phyloP scores from a whole-genome alignment of 2,888 invertebrate species.

The Drosophila peninsularis region DNA sequence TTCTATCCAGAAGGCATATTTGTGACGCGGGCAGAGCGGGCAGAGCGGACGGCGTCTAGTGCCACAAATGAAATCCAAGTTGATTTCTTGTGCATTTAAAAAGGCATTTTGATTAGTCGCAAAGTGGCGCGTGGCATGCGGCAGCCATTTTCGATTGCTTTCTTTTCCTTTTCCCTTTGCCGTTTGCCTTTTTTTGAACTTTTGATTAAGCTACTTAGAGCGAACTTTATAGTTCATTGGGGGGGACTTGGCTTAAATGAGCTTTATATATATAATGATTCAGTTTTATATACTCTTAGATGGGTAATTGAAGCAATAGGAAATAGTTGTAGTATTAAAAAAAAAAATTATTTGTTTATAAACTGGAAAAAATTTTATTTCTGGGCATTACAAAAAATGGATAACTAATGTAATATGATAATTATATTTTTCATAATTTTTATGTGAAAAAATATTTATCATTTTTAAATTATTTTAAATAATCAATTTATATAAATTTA shows the following conservation, averaged over 20 bases:
- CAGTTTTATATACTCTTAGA: background rate
- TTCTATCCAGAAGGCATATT: conserved; percentile 48
- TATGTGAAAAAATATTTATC: too few relatives aligned
- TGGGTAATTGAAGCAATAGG: background rate
- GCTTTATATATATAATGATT: background rate
- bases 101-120: conserved; percentile 79
- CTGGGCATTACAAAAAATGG: too few relatives aligned
- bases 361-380: too few relatives aligned
- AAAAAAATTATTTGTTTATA: too few relatives aligned
- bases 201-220: conserved; percentile 31
- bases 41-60: background rate
- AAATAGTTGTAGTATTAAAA: background rate
- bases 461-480: too few relatives aligned
- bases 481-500: too few relatives aligned
- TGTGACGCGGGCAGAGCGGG: conserved; percentile 33
- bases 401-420: too few relatives aligned
- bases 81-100: conserved; percentile 76
- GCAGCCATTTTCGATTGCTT: conserved; percentile 60
- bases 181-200: conserved; percentile 33
- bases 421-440: too few relatives aligned
- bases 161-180: conserved; percentile 5
- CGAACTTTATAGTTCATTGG: background rate
- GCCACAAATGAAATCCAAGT: conserved; percentile 59
- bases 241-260: background rate
- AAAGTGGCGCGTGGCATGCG: conserved; percentile 63